These are phyloP conservation scores for Pitangus sulphuratus DNA, from an alignment of 2,797 vertebrate species.

Conservation along the genomic window DNA sequence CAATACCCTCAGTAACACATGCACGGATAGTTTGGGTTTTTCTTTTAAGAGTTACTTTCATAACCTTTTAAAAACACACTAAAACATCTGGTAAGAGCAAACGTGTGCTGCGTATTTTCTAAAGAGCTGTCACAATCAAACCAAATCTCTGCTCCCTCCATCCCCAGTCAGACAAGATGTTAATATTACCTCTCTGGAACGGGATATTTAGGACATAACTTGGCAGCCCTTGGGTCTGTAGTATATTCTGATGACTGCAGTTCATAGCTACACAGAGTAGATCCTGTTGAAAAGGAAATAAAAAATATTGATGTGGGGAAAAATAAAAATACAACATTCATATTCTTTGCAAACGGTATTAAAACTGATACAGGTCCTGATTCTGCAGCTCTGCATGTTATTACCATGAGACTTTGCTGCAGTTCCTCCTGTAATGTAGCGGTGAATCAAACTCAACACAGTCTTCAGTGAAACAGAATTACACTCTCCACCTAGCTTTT, in stretches of 20 bases:
- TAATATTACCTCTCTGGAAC: slow-evolving; percentile 90
- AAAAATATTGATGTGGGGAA: neutral
- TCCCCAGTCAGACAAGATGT: slow-evolving; percentile 1
- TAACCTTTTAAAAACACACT: neutral
- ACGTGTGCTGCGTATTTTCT: neutral
- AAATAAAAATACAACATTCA: neutral
- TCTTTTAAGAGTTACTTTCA: neutral
- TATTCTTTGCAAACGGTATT: neutral
- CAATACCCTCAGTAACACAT: neutral
- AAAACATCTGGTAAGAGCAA: neutral
- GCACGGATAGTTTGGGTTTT: neutral
- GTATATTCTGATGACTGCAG: slow-evolving; percentile 88
- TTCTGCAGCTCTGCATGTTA: neutral
- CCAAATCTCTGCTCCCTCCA: neutral
- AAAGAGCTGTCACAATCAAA: neutral
- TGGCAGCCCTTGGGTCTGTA: slow-evolving; percentile 78
- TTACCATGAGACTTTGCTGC: neutral
- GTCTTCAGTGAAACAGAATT: neutral
- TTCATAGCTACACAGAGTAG: slow-evolving; percentile 90
- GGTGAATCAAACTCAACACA: neutral
- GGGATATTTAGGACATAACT: slow-evolving; percentile 92
- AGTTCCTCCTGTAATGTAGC: neutral
- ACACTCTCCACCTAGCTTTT: neutral
- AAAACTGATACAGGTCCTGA: neutral
- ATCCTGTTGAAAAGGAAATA: slow-evolving; percentile 79